Percentiles rank a stretch among this genome's conserved stretches.
phyloP scores from a whole-genome alignment of 1,140 invertebrate species.

The Zophobas atratus region DNA sequence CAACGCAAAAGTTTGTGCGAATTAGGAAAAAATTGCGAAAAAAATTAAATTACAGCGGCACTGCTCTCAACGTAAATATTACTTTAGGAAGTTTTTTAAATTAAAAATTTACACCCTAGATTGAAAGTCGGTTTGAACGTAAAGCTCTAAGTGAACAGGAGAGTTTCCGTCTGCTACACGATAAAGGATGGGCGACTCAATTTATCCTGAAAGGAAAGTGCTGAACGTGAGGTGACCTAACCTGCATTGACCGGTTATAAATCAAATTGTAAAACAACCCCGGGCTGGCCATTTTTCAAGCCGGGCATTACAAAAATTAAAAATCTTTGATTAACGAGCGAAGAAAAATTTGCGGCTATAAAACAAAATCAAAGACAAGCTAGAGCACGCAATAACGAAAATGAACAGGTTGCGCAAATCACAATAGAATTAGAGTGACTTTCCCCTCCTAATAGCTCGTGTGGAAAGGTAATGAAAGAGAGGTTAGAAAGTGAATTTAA shows the following conservation, averaged over 20 bases:
- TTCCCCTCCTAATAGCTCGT: neutral
- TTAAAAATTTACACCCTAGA: conserved; percentile 8
- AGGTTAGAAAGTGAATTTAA: conserved; percentile 1
- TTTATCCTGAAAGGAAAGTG: conserved; percentile 36
- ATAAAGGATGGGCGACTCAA: conserved; percentile 42
- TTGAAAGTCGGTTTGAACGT: neutral
- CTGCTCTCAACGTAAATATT: neutral
- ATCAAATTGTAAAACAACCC: conserved; percentile 29
- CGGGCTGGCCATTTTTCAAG: neutral
- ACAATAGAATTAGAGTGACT: conserved; percentile 5
- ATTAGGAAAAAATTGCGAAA: neutral
- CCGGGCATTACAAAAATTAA: too few relatives aligned
- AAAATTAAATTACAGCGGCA: neutral
- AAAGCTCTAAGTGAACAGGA: conserved; percentile 6
- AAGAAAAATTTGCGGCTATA: too few relatives aligned
- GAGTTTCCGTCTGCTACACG: conserved; percentile 29
- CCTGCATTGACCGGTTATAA: conserved; percentile 38
- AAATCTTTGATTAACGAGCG: too few relatives aligned
- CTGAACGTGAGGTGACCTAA: conserved; percentile 33
- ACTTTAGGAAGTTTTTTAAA: neutral
- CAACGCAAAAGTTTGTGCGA: neutral
- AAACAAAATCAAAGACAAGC: too few relatives aligned
- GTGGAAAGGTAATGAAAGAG: conserved; percentile 2
- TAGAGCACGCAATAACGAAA: too few relatives aligned
- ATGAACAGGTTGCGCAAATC: neutral